A percentile compares a stretch with the other conserved stretches of the same genome.
Evolutionary conservation across 2,113 vertebrate species (phyloP).

Genomic region (Osmerus mordax): DNA sequence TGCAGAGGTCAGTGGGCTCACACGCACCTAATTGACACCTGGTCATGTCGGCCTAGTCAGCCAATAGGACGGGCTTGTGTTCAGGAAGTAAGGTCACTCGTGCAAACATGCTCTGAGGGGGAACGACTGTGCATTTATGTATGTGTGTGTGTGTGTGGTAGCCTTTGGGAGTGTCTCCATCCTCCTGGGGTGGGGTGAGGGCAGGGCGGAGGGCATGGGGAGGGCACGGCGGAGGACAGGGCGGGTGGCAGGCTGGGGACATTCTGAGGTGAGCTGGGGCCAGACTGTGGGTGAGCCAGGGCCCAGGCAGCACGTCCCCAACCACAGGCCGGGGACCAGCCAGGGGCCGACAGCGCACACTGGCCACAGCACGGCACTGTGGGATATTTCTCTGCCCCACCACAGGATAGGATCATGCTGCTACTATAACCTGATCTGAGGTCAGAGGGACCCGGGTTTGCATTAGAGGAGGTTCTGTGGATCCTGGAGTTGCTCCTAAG

Average conservation of each 20-base stretch:
- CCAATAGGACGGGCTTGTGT: too few relatives aligned
- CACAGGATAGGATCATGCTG: too few relatives aligned
- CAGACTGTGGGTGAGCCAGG: constrained; percentile 4
- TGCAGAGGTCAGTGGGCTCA: constrained; percentile 82
- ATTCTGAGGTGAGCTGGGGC: constrained; percentile 1
- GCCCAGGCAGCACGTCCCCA: constrained; percentile 17
- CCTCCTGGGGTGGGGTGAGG: neutral
- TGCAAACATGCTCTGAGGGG: too few relatives aligned
- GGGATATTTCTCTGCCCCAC: constrained; percentile 3
- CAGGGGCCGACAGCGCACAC: neutral
- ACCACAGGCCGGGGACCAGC: neutral
- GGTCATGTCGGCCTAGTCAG: too few relatives aligned
- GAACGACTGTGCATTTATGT: neutral
- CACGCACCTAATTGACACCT: neutral
- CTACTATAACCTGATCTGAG: too few relatives aligned
- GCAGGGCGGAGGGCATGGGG: neutral
- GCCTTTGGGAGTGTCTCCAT: neutral
- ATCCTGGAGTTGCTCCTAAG: too few relatives aligned
- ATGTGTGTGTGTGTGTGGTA: neutral
- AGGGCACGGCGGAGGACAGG: neutral
- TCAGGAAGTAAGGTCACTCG: too few relatives aligned
- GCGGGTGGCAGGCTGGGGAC: too few relatives aligned
- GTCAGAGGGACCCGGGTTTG: too few relatives aligned
- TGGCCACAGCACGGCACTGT: neutral
- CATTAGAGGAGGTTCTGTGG: too few relatives aligned